phyloP scores from a whole-genome alignment of 53 echinoderm and acorn worm species.

The Holothuria leucospilota region DNA sequence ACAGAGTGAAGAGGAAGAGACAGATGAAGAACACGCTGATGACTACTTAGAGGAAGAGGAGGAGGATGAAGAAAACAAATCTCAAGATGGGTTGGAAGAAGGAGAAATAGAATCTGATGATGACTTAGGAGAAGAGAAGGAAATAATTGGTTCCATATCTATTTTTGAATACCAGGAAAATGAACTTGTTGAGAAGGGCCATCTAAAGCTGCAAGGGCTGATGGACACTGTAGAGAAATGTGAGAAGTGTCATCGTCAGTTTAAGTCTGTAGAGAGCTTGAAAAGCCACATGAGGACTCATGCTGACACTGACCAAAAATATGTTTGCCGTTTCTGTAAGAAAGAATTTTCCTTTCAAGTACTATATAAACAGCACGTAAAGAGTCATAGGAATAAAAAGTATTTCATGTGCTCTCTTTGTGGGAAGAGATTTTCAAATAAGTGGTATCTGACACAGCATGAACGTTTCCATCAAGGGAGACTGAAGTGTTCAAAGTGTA shows the following conservation, averaged over 20 bases:
- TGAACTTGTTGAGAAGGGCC: constrained; percentile 26
- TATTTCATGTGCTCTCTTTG: constrained; percentile 32
- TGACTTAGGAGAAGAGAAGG: constrained; percentile 34
- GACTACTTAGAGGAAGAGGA: neutral
- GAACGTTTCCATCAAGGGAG: constrained; percentile 32
- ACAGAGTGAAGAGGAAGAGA: constrained; percentile 22
- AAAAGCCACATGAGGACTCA: neutral
- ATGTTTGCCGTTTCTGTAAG: constrained; percentile 2
- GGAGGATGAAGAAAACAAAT: neutral
- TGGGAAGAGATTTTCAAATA: constrained; percentile 34
- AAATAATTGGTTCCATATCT: constrained; percentile 6
- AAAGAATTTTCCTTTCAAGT: neutral
- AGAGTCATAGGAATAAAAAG: constrained; percentile 9
- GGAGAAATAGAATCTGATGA: constrained; percentile 41
- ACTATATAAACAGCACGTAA: constrained; percentile 11
- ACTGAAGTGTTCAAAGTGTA: constrained; percentile 8
- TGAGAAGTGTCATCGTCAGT: neutral
- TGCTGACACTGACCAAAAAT: neutral
- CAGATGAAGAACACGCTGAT: constrained; percentile 12
- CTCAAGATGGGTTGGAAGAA: neutral
- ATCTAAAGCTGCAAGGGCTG: constrained; percentile 22
- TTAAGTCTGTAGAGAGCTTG: neutral
- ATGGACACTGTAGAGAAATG: neutral
- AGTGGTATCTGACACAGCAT: constrained; percentile 18
- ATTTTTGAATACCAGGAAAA: constrained; percentile 39